Base-by-base conservation (phyloP, 2,888 invertebrate genomes). In the Drosophila algonquin region DNA sequence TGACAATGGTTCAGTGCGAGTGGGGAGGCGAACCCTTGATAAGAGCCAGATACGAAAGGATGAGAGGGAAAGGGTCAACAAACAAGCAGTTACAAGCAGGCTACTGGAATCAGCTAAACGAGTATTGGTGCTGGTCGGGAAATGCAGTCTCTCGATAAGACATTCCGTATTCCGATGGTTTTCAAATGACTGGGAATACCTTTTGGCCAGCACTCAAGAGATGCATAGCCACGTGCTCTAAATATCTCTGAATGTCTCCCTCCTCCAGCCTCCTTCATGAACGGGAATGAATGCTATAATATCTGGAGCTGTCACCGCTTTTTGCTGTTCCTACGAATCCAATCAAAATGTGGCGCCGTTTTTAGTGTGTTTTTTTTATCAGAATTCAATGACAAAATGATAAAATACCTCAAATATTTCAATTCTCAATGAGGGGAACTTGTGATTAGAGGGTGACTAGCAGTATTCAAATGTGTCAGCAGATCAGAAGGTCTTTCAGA, bases 181-280 rank as follows among this genome's bases (percentile, higher is more conserved):
- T 55, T 3, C 62, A 55, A 60, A 40, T 50, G 50, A 16, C 35
- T 21, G 40, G 50, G 18, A 32, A 54, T 40, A 54, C 40, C 54
- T n/a, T 54, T 54, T 40, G 40, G 40, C 40, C 40, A 14, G 2
- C 2, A 6, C 12, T 14, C 40, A 10, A 62, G 47, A 59, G 59
- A 59, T 55, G 59, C 63, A 52, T 45, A 0, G n/a, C n/a, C 40
- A 64, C 64, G 67, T 53, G 65, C 45, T 35, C 18, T 18, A 56
- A 55, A 68, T 67, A n/a, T 1, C 46, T 16, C n/a, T 21, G 44
- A 24, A 24, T 32, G 21, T 3, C 21, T 21, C 21, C 21, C 3
- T 3, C 21, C 3, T 21, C 2, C 2, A 1, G 16, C 18, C 68
- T 46, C 35, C 16, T n/a, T 0, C 51, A 32, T 30, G 30, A 51